Percentiles rank a stretch among this genome's conserved stretches.
Conservation (phyloP, 2,888 invertebrate genomes). For the Ctena decussata region DNA sequence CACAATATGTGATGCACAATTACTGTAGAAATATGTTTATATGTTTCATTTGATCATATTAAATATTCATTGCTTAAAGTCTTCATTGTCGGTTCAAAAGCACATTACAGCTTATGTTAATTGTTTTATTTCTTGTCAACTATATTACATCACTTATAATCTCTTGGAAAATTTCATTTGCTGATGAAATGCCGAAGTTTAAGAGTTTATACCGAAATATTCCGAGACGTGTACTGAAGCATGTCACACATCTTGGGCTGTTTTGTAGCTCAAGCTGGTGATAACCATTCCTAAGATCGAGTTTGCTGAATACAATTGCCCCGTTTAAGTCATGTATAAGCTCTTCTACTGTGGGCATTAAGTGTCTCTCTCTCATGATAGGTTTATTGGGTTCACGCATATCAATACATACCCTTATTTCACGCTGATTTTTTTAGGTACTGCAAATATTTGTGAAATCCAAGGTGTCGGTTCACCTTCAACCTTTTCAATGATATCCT, state of each 20-base stretch:
- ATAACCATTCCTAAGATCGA: constrained; percentile 69
- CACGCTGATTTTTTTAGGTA: constrained; percentile 53
- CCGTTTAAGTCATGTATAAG: constrained; percentile 68
- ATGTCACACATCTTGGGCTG: constrained; percentile 71
- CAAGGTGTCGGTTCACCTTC: constrained; percentile 64
- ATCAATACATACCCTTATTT: constrained; percentile 72
- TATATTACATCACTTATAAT: constrained; percentile 84
- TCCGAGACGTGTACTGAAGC: constrained; percentile 69
- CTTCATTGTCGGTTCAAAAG: constrained; percentile 86
- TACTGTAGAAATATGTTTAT: too few species aligned
- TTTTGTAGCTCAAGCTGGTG: constrained; percentile 67
- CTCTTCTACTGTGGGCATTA: constrained; percentile 67
- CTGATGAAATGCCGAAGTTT: constrained; percentile 80
- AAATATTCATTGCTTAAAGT: too few species aligned
- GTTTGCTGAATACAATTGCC: constrained; percentile 61
- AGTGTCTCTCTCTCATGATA: constrained; percentile 64
- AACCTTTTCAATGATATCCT: constrained; percentile 66
- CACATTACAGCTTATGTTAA: too few species aligned
- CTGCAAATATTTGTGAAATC: constrained; percentile 65
- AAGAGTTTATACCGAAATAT: constrained; percentile 65
- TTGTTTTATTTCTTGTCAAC: too few species aligned
- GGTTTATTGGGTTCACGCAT: constrained; percentile 71
- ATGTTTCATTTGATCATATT: too few species aligned
- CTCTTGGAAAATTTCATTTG: constrained; percentile 87
- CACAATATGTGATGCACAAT: too few species aligned